phyloP scores from a whole-genome alignment of 2,113 vertebrate species.

The Saimiri boliviensis region DNA sequence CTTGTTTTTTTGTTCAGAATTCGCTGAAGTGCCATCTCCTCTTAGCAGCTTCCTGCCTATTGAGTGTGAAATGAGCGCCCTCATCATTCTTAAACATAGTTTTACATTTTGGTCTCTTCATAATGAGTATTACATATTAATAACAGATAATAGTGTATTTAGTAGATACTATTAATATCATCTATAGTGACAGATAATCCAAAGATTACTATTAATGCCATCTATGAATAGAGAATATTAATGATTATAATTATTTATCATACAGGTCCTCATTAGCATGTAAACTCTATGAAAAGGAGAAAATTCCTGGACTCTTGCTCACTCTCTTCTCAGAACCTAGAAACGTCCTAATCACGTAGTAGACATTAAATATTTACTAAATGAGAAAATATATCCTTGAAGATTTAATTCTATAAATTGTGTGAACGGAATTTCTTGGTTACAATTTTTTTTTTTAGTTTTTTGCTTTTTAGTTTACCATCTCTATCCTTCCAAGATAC shows the following conservation, averaged over 20 bases:
- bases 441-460: neutral
- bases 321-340: neutral
- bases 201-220: too few species aligned
- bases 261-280: neutral
- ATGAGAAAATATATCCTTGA: neutral
- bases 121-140: neutral
- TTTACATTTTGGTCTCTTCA: neutral
- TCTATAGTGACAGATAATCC: too few species aligned
- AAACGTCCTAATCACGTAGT: neutral
- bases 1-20: neutral
- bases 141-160: too few species aligned
- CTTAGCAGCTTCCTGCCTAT: neutral
- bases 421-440: neutral
- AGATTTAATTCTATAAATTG: neutral
- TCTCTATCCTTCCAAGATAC: neutral
- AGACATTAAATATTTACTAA: neutral
- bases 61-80: neutral
- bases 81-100: neutral
- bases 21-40: neutral
- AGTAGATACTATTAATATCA: too few species aligned
- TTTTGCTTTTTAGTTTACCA: neutral
- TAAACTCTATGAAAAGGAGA: neutral
- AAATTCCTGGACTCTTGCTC: neutral
- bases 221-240: neutral
- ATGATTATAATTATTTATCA: neutral